These are phyloP conservation scores for Loxodonta africana DNA, from an alignment of 2,113 vertebrate genomes.

Conservation along the genomic window DNA sequence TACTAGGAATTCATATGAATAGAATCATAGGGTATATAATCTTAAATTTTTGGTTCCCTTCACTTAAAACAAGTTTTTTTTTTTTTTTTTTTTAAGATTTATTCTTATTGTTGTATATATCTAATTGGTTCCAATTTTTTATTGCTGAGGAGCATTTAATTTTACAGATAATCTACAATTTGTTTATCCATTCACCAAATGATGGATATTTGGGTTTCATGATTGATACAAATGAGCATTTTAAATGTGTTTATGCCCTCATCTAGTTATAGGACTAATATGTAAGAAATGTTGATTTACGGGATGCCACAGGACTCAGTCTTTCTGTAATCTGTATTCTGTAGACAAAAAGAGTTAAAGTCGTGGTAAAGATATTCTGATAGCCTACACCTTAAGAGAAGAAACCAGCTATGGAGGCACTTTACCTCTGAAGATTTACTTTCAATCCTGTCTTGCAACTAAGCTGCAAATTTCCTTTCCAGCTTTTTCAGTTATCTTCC, in stretches of 20 bases:
- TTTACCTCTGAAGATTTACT: background rate
- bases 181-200: too few relatives aligned
- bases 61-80: background rate
- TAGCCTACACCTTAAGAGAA: background rate
- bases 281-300: background rate
- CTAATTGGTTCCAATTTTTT: background rate
- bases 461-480: background rate
- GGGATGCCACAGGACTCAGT: background rate
- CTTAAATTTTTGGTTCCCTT: background rate
- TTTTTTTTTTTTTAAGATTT: background rate
- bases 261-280: background rate
- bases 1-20: background rate
- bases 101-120: background rate
- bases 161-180: background rate
- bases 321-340: background rate
- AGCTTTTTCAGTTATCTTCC: background rate
- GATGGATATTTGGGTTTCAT: background rate
- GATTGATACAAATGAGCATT: background rate
- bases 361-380: background rate
- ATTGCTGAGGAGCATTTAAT: background rate
- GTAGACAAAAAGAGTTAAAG: background rate
- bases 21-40: background rate
- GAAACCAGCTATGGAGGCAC: conserved; percentile 20
- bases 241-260: background rate
- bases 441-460: background rate